These are phyloP conservation scores for Furcifer pardalis DNA, from an alignment of 2,797 vertebrate genomes.

Conservation along the genomic window DNA sequence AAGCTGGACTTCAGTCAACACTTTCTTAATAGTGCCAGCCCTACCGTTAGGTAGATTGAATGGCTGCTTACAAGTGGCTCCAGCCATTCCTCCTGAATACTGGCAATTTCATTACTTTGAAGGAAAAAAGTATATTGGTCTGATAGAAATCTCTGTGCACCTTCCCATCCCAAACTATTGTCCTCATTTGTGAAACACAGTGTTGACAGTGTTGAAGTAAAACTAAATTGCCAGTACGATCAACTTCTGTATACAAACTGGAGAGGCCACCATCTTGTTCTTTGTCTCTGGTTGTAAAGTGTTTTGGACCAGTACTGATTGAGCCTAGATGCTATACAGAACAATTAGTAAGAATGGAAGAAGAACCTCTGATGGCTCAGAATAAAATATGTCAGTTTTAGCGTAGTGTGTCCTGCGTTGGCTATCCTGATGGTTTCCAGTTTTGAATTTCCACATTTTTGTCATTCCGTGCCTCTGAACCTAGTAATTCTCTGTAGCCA, in stretches of 20 bases:
- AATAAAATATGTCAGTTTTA: background rate
- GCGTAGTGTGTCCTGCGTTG: background rate
- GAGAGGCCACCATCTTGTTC: background rate
- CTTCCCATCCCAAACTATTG: background rate
- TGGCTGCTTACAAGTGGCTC: background rate
- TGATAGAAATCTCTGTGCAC: background rate
- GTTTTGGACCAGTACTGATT: background rate
- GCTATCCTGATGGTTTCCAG: background rate
- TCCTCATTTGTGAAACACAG: background rate
- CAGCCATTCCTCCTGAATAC: background rate
- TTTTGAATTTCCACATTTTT: background rate
- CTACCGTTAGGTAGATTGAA: background rate
- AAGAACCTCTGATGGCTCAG: background rate
- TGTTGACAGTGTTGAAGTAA: background rate
- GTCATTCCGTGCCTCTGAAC: no score
- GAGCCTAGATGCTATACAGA: background rate
- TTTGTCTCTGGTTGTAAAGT: background rate
- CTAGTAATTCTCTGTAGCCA: background rate
- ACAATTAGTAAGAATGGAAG: fast-evolving
- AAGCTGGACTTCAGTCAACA: background rate
- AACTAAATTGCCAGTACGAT: background rate
- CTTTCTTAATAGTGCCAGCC: background rate
- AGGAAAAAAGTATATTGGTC: background rate
- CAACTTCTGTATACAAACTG: background rate
- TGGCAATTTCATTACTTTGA: no score